phyloP scores from a whole-genome alignment of 2,888 invertebrate genomes.

The Aleiodes alternator region DNA sequence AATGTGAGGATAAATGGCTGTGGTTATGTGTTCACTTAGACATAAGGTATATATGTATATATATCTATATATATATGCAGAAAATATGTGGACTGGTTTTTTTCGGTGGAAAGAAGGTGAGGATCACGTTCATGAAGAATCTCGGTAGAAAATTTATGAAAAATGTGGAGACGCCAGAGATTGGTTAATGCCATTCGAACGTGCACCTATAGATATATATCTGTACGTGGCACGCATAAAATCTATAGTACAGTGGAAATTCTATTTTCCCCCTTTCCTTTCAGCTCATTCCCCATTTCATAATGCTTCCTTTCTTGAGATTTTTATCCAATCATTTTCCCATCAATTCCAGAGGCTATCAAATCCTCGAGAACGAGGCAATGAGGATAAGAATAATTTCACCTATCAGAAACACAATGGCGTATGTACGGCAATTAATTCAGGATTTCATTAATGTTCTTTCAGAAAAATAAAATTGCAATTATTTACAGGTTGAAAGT shows the following conservation, averaged over 20 bases:
- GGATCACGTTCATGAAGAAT: constrained; percentile 34
- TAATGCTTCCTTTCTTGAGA: not conserved
- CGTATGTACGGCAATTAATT: no score
- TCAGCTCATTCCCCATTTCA: not conserved
- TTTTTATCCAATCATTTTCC: constrained; percentile 16
- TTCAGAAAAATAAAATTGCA: no score
- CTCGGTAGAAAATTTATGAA: constrained; percentile 28
- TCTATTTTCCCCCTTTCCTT: not conserved
- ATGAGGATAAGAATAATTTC: no score
- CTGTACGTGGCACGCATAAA: constrained; percentile 9
- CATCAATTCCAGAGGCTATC: not conserved
- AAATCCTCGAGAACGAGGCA: no score
- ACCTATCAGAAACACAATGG: no score
- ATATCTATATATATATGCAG: constrained; percentile 4
- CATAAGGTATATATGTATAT: no score
- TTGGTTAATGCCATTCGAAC: constrained; percentile 6
- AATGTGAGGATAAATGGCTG: constrained; percentile 21
- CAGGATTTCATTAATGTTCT: no score
- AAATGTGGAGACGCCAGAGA: constrained; percentile 29
- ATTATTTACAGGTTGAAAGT: no score
- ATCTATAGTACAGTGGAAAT: not conserved
- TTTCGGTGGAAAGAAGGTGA: not conserved
- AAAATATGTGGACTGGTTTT: not conserved
- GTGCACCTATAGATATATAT: not conserved
- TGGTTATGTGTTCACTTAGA: not conserved